These are phyloP conservation scores for Drosophila biarmipes DNA, from an alignment of 1,140 invertebrate genomes.

Conservation along the genomic window DNA sequence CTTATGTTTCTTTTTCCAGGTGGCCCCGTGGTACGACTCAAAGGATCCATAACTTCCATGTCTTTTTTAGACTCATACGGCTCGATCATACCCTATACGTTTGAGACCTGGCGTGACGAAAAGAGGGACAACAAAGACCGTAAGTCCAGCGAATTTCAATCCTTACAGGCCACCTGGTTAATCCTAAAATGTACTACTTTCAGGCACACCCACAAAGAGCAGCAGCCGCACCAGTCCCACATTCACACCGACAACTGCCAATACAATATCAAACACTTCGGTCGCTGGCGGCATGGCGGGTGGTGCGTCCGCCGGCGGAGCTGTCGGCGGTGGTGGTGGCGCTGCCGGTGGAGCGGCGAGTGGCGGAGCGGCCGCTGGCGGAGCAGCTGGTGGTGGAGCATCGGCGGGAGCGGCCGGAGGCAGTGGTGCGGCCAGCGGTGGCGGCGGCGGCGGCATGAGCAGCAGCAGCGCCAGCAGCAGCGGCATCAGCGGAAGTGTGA, in stretches of 20 bases:
- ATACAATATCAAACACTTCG: slow-evolving; percentile 82
- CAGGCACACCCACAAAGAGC: slow-evolving; percentile 80
- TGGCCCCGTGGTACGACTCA: slow-evolving; percentile 96
- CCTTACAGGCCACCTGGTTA: slow-evolving; percentile 36
- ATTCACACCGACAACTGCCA: slow-evolving; percentile 84
- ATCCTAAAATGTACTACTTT: not conserved
- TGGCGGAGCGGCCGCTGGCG: slow-evolving; percentile 45
- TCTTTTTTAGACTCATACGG: slow-evolving; percentile 98
- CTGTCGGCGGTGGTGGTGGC: slow-evolving; percentile 19
- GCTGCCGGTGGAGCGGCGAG: slow-evolving; percentile 22
- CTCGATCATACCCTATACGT: slow-evolving; percentile 92
- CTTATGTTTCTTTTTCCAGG: slow-evolving; percentile 85
- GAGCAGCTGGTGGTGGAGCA: slow-evolving; percentile 54
- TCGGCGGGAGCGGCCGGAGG: slow-evolving; percentile 53
- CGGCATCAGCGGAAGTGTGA: slow-evolving; percentile 84
- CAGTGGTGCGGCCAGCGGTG: slow-evolving; percentile 63
- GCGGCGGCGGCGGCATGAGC: slow-evolving; percentile 33
- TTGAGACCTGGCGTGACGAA: slow-evolving; percentile 95
- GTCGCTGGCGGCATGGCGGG: slow-evolving; percentile 61
- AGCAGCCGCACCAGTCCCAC: slow-evolving; percentile 83
- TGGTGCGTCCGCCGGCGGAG: slow-evolving; percentile 79
- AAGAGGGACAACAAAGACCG: slow-evolving; percentile 89
- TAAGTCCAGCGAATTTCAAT: slow-evolving; percentile 70
- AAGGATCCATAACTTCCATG: slow-evolving; percentile 96
- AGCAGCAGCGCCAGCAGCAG: slow-evolving; percentile 79